Conservation (phyloP, 92 coral and sea anemone species). For the Zoanthus solanderi region DNA sequence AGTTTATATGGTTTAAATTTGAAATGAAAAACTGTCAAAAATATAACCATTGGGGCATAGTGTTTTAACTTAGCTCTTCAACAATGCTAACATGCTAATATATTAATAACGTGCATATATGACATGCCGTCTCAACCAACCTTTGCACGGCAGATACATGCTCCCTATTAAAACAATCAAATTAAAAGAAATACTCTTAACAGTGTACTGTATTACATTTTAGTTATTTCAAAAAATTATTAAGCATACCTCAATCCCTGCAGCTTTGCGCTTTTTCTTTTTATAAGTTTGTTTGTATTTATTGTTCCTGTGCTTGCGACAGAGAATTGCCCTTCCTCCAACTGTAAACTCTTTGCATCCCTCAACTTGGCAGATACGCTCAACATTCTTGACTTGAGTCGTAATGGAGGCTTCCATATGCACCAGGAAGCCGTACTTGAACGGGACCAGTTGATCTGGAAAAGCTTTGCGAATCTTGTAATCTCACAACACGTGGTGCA, state of each 20-base stretch:
- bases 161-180: neutral
- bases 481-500: constrained; percentile 48
- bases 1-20: neutral
- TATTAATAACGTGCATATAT: neutral
- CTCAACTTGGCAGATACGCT: constrained; percentile 89
- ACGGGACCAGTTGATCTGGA: constrained; percentile 28
- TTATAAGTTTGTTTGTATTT: constrained; percentile 99
- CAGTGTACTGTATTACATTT: neutral
- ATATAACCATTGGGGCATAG: neutral
- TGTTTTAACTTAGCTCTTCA: neutral
- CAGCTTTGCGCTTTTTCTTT: constrained; percentile 92
- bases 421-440: neutral
- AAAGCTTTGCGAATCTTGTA: constrained; percentile 39
- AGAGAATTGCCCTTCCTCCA: constrained; percentile 86
- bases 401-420: constrained; percentile 72
- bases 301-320: constrained; percentile 98
- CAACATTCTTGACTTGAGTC: constrained; percentile 51
- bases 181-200: neutral
- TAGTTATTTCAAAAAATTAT: neutral
- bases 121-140: constrained; percentile 19
- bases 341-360: constrained; percentile 95
- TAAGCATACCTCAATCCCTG: constrained; percentile 76
- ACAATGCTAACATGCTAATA: constrained; percentile 31
- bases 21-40: neutral
- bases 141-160: neutral